Evolutionary conservation across 2,888 invertebrate genomes (phyloP), one percentile per base, ranked within the genome.

Genomic region (Uropetala carovei): DNA sequence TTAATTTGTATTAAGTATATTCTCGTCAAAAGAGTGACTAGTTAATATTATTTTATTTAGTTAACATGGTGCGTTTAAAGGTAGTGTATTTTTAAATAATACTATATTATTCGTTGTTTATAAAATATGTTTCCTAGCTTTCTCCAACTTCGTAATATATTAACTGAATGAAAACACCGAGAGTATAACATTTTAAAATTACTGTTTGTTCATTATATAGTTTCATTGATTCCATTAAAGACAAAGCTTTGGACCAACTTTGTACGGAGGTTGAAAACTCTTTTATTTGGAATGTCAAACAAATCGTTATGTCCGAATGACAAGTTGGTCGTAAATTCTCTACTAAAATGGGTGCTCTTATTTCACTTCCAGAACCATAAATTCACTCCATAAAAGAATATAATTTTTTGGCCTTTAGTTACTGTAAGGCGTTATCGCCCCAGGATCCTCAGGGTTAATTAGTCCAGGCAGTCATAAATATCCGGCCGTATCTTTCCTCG

Each of bases 301-400:
- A 64, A 89, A 89, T 89, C 89, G 89, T 89, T 89, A 89, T 89
- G 89, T 89, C 89, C 64, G 18, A 60, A 89, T 89, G 89, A 89
- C 89, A 89, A 89, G 89, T 89, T 89, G 68, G 68, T 13, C 89
- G 43, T 89, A 89, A 89, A 89, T 89, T 43, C 60, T 68, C 64
- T 30, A 64, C 60, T 89, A 89, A 89, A 64, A n/a, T 43, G 43
- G n/a, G 64, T 64, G 58, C 89, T n/a, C 89, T 89, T 89, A 56
- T 89, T 64, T 59, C 58, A 86, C 68, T 64, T 68, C n/a, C 43
- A 30, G 14, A 43, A 64, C n/a, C 64, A 89, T 89, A 89, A 89
- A 89, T 89, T 89, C 89, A 43, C 89, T 58, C 89, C 56, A 89
- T 75, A 27, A 75, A 43, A 27, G 75, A 75, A 27, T 27, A 75